Evolutionary conservation across 1,140 invertebrate genomes (phyloP), one percentile per base, ranked within the genome.

Genomic region (Pachyrhynchus sulphureomaculatus): DNA sequence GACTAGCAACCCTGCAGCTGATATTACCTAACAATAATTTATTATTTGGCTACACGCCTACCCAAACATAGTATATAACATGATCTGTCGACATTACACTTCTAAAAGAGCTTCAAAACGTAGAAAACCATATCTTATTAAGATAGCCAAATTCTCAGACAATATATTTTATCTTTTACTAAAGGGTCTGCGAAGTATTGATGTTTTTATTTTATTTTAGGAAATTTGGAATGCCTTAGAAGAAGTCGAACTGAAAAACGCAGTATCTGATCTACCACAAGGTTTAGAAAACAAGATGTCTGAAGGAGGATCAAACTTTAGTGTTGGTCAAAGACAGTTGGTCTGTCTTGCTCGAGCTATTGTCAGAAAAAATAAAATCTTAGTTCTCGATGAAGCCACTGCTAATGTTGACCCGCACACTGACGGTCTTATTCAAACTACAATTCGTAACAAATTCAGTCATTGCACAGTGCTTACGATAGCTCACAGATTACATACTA

Each of bases 181-280:
- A 20, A 44, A 18, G 1, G 12, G 6, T 21, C 18, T 18, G 2
- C 4, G 6, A 9, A 4, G 18, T 17, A 44, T 4, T 33, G 13
- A 10, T 4, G 10, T 26, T 54, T 39, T 5, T 9, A 29, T 6
- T 9, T 9, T 1, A 4, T 48, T 58, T 6, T 34, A 63, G 61
- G 44, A 9, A 1, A 93, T 95, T 1, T 95, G 92, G 92, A 78
- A 81, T 67, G 90, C 88, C 0, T 77, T 96, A 20, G 89, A 92
- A 68, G 86, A 91, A 62, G 89, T 89, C 13, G 90, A 84, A 71
- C 61, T 89, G 0, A 88, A 87, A 67, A 77, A 82, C 8, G 75
- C 80, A 0, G 69, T 83, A 42, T 64, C 71, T 0, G 72, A 73
- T 32, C 72, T 75, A 23, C 41, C 65, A 12, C 34, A 39, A 29